phyloP scores from a whole-genome alignment of 2,113 vertebrate genomes.

The Panthera leo region DNA sequence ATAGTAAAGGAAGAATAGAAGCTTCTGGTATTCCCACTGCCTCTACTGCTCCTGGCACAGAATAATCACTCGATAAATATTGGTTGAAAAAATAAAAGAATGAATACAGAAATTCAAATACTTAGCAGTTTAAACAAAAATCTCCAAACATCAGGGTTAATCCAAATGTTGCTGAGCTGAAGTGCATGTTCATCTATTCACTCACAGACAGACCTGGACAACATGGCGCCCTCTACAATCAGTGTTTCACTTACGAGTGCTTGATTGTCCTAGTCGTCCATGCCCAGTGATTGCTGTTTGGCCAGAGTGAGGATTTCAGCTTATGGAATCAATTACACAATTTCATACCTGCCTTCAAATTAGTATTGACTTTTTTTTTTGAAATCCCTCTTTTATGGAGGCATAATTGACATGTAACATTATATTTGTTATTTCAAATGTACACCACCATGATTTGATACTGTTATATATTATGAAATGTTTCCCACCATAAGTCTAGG shows the following conservation, averaged over 20 bases:
- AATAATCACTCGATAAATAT: background rate
- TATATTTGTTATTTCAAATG: background rate
- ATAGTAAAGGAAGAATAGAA: background rate
- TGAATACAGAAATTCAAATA: background rate
- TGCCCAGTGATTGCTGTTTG: background rate
- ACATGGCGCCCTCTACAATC: background rate
- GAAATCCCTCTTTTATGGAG: background rate
- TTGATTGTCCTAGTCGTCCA: background rate
- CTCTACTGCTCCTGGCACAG: background rate
- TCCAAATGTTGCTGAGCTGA: background rate
- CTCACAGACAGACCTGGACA: background rate
- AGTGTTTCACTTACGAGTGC: background rate
- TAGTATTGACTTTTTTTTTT: background rate
- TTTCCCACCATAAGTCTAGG: background rate
- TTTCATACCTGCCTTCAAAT: background rate
- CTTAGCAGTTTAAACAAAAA: background rate
- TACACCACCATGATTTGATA: background rate
- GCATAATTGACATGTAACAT: background rate
- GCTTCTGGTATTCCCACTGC: fast-evolving
- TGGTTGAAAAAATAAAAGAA: background rate
- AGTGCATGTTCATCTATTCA: background rate
- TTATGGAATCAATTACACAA: background rate
- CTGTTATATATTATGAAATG: background rate
- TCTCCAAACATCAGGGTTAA: background rate
- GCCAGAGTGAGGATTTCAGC: background rate